Percentiles rank a stretch among this genome's conserved stretches.
Evolutionary conservation across 2,888 invertebrate species (phyloP).

Genomic region (Lypha dubia): DNA sequence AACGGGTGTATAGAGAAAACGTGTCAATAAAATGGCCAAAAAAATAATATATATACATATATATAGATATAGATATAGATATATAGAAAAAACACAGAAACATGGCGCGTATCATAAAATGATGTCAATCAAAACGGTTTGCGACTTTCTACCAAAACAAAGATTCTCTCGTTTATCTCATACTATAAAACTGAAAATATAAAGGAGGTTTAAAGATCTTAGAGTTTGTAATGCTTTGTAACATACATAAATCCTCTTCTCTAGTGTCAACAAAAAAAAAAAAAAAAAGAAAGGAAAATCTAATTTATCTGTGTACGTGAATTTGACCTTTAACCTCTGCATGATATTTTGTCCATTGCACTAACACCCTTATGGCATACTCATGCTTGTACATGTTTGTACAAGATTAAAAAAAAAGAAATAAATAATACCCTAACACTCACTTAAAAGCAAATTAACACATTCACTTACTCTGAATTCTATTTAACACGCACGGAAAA

Average conservation of each 20-base stretch:
- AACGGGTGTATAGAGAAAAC: neutral
- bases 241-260: neutral
- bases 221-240: too few species aligned
- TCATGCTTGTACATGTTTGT: neutral
- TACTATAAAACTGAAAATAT: too few species aligned
- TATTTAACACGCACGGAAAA: neutral
- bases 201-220: too few species aligned
- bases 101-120: too few species aligned
- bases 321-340: conserved; percentile 27
- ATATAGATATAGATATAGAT: too few species aligned
- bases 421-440: too few species aligned
- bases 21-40: neutral
- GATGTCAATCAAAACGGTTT: too few species aligned
- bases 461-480: neutral
- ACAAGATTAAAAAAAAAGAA: neutral
- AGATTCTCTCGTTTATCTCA: neutral
- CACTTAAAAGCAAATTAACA: neutral
- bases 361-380: neutral
- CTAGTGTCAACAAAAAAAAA: neutral
- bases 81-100: too few species aligned
- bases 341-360: conserved; percentile 5
- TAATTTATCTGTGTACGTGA: neutral
- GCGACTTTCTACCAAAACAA: too few species aligned
- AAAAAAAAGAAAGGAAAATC: too few species aligned
- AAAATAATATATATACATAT: too few species aligned